Base-by-base conservation (phyloP, 2,888 invertebrate species). In the Drosophila pseudotalamancana region DNA sequence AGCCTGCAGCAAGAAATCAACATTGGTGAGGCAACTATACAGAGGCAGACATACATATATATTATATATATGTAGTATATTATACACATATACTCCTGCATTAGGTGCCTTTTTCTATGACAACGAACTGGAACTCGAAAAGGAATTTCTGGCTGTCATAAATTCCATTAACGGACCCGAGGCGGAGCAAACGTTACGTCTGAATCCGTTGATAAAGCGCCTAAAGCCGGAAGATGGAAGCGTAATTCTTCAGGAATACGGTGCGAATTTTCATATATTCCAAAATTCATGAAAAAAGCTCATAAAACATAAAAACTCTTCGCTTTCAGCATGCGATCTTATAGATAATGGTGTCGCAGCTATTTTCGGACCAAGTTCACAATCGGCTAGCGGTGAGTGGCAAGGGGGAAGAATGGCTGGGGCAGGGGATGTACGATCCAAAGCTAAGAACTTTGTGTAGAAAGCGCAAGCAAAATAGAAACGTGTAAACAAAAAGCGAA, bases 281-380 rank as follows among this genome's bases (percentile, higher is more conserved):
- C 19, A 18, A 12, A 18, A n/a, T 21, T n/a, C n/a, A n/a, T n/a
- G n/a, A 0, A 2, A 29, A 48, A 40, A 25, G 34, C 21, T 21
- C 18, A 14, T 8, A 12, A 25, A 12, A 43, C 27, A 42, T 42
- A 4, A 43, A 42, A 40, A 49, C 6, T 32, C n/a, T 45, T 57
- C 18, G 18, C 48, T 73, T 89, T 54, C 91, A 96, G 95, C 94
- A 0, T 96, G 95, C 89, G 92, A 93, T 67, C 91, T 95, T 66
- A 92, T 95, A 75, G 91, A 88, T 61, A 87, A 89, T 54, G 95
- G 95, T 32, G 94, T 96, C 51, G 94, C 94, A 8, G 96, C 95
- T 73, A 94, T 96, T 88, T 95, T 96, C 85, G 96, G 96, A 16
- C 96, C 91, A 85, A 90, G 91, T 88, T 90, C 92, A 87, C 87